Percentiles rank a stretch among this genome's conserved stretches.
These are phyloP conservation scores for Aspidoscelis tigris DNA, from an alignment of 2,113 vertebrate species.

Conservation along the genomic window DNA sequence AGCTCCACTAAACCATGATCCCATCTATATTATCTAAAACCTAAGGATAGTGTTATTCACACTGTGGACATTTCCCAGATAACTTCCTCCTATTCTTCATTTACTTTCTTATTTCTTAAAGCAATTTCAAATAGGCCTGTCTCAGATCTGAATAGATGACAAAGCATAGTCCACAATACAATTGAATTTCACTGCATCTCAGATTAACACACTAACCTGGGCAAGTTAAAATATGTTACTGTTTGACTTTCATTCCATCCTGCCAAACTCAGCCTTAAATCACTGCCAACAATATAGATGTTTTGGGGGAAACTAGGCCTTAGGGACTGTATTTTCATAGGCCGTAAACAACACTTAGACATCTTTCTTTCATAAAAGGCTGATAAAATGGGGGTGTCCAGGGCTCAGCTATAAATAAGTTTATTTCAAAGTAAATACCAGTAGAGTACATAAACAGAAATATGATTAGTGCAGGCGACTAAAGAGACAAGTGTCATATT, in stretches of 20 bases:
- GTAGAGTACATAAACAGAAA: conserved; percentile 4
- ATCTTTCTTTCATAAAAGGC: conserved; percentile 7
- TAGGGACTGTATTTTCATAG: conserved; percentile 26
- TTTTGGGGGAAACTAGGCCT: conserved; percentile 14
- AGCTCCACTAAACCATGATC: not conserved
- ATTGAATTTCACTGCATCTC: conserved; percentile 18
- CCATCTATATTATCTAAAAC: conserved; percentile 14
- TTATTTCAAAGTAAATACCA: conserved; percentile 1
- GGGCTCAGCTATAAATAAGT: conserved; percentile 9
- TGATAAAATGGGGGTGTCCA: conserved; percentile 15
- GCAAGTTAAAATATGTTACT: conserved; percentile 30
- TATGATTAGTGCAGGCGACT: not conserved
- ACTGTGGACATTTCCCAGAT: conserved; percentile 7
- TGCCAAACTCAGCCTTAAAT: conserved; percentile 25
- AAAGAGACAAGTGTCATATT: not conserved
- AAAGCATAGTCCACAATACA: not conserved
- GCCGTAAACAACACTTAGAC: conserved; percentile 20
- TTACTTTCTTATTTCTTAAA: not conserved
- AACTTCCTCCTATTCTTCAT: not conserved
- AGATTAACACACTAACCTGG: not conserved
- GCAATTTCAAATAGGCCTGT: conserved; percentile 12
- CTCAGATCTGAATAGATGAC: conserved; percentile 27
- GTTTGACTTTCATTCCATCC: conserved; percentile 29
- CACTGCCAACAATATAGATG: conserved; percentile 12
- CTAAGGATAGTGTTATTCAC: not conserved